Base-by-base conservation (phyloP, 2,888 invertebrate genomes). In the Crematogaster levior region DNA sequence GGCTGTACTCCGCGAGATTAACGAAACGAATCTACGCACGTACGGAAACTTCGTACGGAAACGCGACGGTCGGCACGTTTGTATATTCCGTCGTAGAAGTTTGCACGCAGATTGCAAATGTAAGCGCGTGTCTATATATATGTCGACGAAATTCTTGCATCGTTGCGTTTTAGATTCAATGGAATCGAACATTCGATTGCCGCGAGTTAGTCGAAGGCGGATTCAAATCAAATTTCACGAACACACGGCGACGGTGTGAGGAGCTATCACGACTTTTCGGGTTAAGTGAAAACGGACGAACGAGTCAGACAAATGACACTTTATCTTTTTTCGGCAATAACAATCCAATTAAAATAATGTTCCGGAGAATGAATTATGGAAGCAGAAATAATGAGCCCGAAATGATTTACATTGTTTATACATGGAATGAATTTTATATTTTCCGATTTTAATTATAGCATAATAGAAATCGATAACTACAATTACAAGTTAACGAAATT, bases 1-100 rank as follows among this genome's bases (percentile, higher is more conserved):
- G 72, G 56, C 72, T 30, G 70, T 43, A 30, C 70, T 70, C 12
- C 12, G 56, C 43, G 43, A 43, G 72, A 70, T 79, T 79, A 79
- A 56, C 72, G 63, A 63, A 63, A 63, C 58, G 48, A 24, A 30
- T 77, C 77, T 77, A 77, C 70, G 77, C 72, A 79, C 12, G 77
- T n/a, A n/a, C 30, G 30, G 56, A 79, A 79, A 79, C 43, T 79
- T 79, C n/a, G 51, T 3, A 48, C 43, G 70, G 30, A 53, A n/a
- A n/a, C n/a, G 30, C 30, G 53, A 27, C 68, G 53, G 70, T 68
- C 40, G 77, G 21, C 70, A 30, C 40, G 53, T 68, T n/a, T 40
- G 68, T 43, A 46, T 40, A 21, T 53, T 48, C 53, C 34, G 77
- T 34, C 72, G 43, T 3, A 15, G 21, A 77, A 72, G 72, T 77